phyloP scores from a whole-genome alignment of 1,140 invertebrate genomes.

The Portunus trituberculatus region DNA sequence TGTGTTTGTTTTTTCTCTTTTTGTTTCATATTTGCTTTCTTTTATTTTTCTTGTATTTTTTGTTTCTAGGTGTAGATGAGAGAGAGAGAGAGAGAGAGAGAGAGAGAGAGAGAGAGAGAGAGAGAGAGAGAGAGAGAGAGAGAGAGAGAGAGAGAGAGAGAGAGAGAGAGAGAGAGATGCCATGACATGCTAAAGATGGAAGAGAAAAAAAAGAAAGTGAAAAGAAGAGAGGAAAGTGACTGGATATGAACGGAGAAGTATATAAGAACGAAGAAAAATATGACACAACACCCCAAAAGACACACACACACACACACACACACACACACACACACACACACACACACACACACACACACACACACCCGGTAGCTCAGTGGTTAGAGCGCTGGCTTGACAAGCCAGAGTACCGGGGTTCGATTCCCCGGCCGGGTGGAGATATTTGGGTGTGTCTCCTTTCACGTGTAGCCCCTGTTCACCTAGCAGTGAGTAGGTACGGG shows the following conservation, averaged over 20 bases:
- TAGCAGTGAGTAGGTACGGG: too few species aligned
- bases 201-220: not conserved
- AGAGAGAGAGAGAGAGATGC: not conserved
- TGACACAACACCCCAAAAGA: not conserved
- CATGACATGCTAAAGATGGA: not conserved
- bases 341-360: not conserved
- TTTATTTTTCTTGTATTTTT: not conserved
- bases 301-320: not conserved
- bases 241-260: not conserved
- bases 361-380: too few species aligned
- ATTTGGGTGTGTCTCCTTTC: too few species aligned
- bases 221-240: not conserved
- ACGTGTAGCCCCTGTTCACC: too few species aligned
- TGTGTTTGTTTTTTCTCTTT: not conserved
- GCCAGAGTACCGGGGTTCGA: too few species aligned
- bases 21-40: not conserved
- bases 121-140: not conserved
- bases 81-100: not conserved
- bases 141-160: not conserved
- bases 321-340: conserved; percentile 13
- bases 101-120: not conserved
- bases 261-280: not conserved
- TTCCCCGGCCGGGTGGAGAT: too few species aligned
- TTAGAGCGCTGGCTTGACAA: too few species aligned
- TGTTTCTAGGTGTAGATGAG: not conserved